phyloP scores from a whole-genome alignment of 2,797 vertebrate species.

The Anguilla anguilla region DNA sequence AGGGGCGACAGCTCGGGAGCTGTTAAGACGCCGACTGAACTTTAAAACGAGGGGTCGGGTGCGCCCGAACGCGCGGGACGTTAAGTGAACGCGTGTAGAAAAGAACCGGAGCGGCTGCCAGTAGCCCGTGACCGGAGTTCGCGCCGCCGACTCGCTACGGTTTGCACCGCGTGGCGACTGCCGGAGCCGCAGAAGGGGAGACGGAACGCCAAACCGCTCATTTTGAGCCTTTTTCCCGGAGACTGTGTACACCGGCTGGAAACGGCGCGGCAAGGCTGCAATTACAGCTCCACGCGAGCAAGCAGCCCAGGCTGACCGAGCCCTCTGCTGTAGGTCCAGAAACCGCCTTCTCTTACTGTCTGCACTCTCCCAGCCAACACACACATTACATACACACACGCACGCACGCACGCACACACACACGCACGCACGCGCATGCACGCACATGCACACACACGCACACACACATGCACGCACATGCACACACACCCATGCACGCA shows the following conservation, averaged over 20 bases:
- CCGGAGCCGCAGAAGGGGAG: neutral
- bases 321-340: neutral
- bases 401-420: neutral
- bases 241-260: neutral
- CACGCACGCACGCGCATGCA: neutral
- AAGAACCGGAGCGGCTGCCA: neutral
- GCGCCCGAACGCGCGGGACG: neutral
- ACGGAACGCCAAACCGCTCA: neutral
- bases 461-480: neutral
- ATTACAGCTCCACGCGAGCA: neutral
- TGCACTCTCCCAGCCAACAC: neutral
- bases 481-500: neutral
- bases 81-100: neutral
- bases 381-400: neutral
- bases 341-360: neutral
- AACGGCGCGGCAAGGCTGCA: neutral
- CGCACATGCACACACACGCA: neutral
- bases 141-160: neutral
- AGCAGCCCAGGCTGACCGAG: too few species aligned
- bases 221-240: neutral
- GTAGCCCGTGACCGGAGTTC: neutral
- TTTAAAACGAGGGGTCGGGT: conserved; percentile 36
- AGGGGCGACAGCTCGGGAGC: conserved; percentile 32
- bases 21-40: conserved; percentile 43
- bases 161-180: neutral